Evolutionary conservation across 2,888 invertebrate species (phyloP).

Genomic region (Eupithecia insigniata): DNA sequence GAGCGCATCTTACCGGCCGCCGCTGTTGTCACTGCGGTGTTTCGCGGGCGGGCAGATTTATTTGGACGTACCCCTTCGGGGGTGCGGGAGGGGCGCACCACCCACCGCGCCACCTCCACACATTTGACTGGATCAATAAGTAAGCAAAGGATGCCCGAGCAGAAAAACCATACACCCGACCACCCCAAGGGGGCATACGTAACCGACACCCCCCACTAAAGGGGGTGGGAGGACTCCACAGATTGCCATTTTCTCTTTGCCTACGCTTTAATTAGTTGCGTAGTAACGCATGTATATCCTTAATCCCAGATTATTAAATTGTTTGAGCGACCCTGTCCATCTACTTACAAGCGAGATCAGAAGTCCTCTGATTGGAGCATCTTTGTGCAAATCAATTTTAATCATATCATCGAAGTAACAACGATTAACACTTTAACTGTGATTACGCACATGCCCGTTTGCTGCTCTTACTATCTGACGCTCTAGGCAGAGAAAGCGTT

Average conservation of each 20-base stretch:
- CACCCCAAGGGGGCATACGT: constrained; percentile 84
- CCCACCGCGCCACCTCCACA: constrained; percentile 84
- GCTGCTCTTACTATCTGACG: no score
- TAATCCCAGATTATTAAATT: constrained; percentile 79
- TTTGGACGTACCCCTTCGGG: constrained; percentile 83
- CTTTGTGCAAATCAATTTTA: not conserved
- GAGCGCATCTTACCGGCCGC: constrained; percentile 80
- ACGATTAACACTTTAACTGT: no score
- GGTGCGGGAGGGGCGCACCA: constrained; percentile 76
- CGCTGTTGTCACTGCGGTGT: constrained; percentile 84
- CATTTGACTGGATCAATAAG: constrained; percentile 86
- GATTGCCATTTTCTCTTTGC: constrained; percentile 85
- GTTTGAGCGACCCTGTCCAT: constrained; percentile 46
- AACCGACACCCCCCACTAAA: constrained; percentile 84
- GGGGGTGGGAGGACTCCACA: constrained; percentile 81
- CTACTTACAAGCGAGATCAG: constrained; percentile 7
- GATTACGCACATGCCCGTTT: no score
- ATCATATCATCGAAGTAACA: not conserved
- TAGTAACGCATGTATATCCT: constrained; percentile 82
- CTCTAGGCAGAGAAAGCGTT: no score
- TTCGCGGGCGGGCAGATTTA: constrained; percentile 85
- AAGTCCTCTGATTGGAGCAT: not conserved
- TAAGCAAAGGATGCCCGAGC: constrained; percentile 86
- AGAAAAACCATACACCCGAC: constrained; percentile 85
- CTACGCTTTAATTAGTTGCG: constrained; percentile 85